Conservation (phyloP, 2,113 vertebrate genomes). For the Hymenochirus boettgeri region DNA sequence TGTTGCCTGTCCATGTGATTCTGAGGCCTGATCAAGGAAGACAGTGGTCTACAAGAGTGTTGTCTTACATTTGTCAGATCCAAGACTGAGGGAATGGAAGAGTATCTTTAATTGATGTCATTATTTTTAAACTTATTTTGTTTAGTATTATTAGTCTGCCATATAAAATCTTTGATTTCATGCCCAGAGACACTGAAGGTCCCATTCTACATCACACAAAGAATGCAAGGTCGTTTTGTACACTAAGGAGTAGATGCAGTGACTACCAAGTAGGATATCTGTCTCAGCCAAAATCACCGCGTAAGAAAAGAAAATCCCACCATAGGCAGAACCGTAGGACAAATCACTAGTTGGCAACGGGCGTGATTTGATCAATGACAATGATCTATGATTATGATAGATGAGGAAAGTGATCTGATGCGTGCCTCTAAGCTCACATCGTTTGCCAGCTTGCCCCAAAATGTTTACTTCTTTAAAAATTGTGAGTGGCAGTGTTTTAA, state of each 20-base stretch:
- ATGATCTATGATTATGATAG: conserved; percentile 27
- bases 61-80: too few relatives aligned
- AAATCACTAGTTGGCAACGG: conserved; percentile 55
- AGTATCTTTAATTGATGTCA: too few relatives aligned
- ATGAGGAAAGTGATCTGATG: conserved; percentile 29
- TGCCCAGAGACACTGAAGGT: conserved; percentile 6
- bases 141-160: too few relatives aligned
- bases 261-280: conserved; percentile 79
- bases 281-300: conserved; percentile 48
- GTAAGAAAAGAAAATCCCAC: conserved; percentile 31
- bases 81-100: too few relatives aligned
- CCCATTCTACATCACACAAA: conserved; percentile 64
- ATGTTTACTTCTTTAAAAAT: conserved; percentile 87
- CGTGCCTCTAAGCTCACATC: conserved; percentile 34
- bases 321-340: conserved; percentile 37
- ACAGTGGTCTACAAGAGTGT: too few relatives aligned
- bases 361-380: background rate
- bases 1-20: too few relatives aligned
- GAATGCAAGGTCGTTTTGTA: conserved; percentile 84
- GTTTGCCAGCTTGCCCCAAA: conserved; percentile 76
- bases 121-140: too few relatives aligned
- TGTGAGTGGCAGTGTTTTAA: conserved; percentile 69
- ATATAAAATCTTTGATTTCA: background rate
- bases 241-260: conserved; percentile 71
- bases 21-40: too few relatives aligned